phyloP scores from a whole-genome alignment of 2,113 vertebrate genomes.

The Mobula birostris region DNA sequence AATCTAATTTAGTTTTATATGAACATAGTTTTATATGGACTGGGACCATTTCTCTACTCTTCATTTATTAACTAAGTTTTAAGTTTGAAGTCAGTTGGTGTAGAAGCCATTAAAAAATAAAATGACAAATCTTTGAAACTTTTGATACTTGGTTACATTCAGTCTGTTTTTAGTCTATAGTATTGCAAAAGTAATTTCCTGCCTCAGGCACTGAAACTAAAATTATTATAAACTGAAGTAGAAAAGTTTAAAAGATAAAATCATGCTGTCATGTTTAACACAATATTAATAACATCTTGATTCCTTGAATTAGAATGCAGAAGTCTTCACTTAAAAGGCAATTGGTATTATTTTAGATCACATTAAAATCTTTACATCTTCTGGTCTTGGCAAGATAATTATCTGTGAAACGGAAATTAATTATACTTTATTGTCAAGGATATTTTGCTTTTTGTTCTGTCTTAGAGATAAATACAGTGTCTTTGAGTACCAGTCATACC shows the following conservation, averaged over 20 bases:
- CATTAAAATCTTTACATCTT: conserved; percentile 25
- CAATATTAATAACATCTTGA: conserved; percentile 26
- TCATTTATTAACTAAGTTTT: conserved; percentile 1
- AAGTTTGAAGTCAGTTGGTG: not conserved
- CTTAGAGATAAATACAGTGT: not conserved
- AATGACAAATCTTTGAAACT: not conserved
- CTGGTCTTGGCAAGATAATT: conserved; percentile 18
- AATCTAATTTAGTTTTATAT: not conserved
- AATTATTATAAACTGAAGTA: conserved; percentile 21
- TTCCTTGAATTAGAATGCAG: conserved; percentile 27
- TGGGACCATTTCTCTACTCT: not conserved
- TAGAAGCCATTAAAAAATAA: not conserved
- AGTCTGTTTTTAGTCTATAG: not conserved
- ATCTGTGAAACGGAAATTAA: conserved; percentile 25
- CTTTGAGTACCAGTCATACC: conserved; percentile 17
- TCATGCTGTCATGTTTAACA: not conserved
- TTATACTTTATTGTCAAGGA: conserved; percentile 33
- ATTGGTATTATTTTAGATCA: conserved; percentile 31
- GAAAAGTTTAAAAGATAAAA: conserved; percentile 10
- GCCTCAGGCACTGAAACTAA: not conserved
- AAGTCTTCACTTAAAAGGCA: conserved; percentile 31
- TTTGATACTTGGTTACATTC: not conserved
- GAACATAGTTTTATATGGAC: not conserved
- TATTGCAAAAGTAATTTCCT: not conserved
- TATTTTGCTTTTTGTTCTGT: conserved; percentile 31